Evolutionary conservation across 2,888 invertebrate genomes (phyloP).

Genomic region (Ctena decussata): DNA sequence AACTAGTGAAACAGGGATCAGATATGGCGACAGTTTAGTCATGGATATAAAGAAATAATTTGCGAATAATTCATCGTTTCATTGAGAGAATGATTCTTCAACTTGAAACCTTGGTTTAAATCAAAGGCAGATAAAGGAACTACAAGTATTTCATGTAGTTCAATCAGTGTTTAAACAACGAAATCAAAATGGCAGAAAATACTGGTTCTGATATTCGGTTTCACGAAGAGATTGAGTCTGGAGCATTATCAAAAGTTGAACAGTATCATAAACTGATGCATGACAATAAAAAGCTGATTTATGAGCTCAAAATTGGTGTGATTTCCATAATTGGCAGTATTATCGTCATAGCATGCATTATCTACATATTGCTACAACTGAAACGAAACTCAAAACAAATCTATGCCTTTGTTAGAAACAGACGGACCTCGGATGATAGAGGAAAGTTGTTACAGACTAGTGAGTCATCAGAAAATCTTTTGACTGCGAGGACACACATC

Average conservation of each 20-base stretch:
- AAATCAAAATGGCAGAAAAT: slow-evolving; percentile 11
- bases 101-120: too few species aligned
- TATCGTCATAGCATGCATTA: slow-evolving; percentile 54
- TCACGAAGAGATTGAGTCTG: slow-evolving; percentile 61
- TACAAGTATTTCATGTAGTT: too few species aligned
- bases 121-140: too few species aligned
- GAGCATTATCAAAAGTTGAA: slow-evolving; percentile 58
- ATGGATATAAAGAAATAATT: too few species aligned
- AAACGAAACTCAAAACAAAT: slow-evolving; percentile 41
- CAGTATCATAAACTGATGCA: slow-evolving; percentile 63
- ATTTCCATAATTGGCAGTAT: slow-evolving; percentile 59
- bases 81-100: too few species aligned
- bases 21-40: too few species aligned
- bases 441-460: slow-evolving; percentile 24
- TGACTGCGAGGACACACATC: slow-evolving; percentile 49
- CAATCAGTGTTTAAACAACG: background rate
- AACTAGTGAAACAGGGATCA: too few species aligned
- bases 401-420: slow-evolving; percentile 45
- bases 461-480: slow-evolving; percentile 54
- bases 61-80: too few species aligned
- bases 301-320: slow-evolving; percentile 64
- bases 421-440: slow-evolving; percentile 30
- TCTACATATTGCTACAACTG: slow-evolving; percentile 59
- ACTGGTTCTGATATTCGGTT: slow-evolving; percentile 63
- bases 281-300: slow-evolving; percentile 64